phyloP scores from a whole-genome alignment of 2,113 vertebrate genomes.

The Platycercus adscitus region DNA sequence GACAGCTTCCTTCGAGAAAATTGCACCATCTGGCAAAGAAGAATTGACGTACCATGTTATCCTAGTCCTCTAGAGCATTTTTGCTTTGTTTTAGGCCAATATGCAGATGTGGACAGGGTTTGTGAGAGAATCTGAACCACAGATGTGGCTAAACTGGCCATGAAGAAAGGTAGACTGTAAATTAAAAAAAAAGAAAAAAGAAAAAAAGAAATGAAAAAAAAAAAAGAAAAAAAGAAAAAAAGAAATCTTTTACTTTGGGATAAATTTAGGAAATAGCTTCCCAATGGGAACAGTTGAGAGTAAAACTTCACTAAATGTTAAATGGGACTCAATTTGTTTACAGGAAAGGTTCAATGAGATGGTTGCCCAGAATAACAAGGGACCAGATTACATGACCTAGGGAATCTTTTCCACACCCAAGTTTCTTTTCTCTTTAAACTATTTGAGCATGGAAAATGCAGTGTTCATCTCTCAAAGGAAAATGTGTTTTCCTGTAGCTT shows the following conservation, averaged over 20 bases:
- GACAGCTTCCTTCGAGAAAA: slow-evolving; percentile 13
- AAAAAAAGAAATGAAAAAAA: not conserved
- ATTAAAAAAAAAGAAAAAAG: not conserved
- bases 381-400: not conserved
- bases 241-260: not conserved
- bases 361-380: not conserved
- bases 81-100: not conserved
- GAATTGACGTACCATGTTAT: not conserved
- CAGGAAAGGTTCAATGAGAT: not conserved
- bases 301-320: not conserved
- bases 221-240: not conserved
- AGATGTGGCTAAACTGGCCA: not conserved
- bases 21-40: slow-evolving; percentile 28
- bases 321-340: not conserved
- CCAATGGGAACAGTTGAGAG: not conserved
- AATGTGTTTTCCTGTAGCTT: not conserved
- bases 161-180: not conserved
- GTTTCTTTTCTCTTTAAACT: not conserved
- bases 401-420: not conserved
- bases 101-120: not conserved
- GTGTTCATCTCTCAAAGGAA: not conserved
- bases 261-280: not conserved
- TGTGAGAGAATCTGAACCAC: not conserved
- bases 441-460: not conserved
- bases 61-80: not conserved